Conservation (phyloP, 2,113 vertebrate species). For the Brachypteracias leptosomus region DNA sequence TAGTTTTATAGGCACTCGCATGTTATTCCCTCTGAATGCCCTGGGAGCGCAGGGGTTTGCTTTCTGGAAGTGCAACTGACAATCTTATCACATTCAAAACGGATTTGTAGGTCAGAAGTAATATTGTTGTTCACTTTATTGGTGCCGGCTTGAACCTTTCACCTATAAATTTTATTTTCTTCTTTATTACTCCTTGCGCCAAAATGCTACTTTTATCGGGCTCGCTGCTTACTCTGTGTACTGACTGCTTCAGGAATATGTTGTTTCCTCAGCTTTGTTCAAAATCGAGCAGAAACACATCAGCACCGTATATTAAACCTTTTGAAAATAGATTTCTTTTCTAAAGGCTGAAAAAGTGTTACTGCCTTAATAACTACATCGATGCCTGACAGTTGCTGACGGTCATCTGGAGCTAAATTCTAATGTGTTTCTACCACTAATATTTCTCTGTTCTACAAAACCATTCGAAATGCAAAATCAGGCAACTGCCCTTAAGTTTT, state of each 20-base stretch:
- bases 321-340: conserved; percentile 18
- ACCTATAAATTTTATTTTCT: conserved; percentile 31
- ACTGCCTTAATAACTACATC: neutral
- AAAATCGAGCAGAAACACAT: neutral
- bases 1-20: neutral
- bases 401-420: neutral
- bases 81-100: neutral
- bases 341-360: conserved; percentile 10
- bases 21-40: neutral
- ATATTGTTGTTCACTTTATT: conserved; percentile 30
- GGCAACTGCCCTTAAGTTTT: neutral
- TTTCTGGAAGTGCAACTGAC: neutral
- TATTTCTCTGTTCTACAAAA: neutral
- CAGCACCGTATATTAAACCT: neutral
- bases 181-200: neutral
- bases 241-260: neutral
- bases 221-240: neutral
- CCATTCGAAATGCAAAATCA: neutral
- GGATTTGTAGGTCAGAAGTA: conserved; percentile 32
- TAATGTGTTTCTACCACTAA: neutral
- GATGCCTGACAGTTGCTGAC: conserved; percentile 9
- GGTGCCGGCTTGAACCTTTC: neutral
- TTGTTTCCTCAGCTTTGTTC: neutral
- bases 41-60: neutral
- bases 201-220: conserved; percentile 11